Percentiles rank a stretch among this genome's conserved stretches.
Evolutionary conservation across 2,113 vertebrate genomes (phyloP).

Genomic region (Peromyscus polionotus): DNA sequence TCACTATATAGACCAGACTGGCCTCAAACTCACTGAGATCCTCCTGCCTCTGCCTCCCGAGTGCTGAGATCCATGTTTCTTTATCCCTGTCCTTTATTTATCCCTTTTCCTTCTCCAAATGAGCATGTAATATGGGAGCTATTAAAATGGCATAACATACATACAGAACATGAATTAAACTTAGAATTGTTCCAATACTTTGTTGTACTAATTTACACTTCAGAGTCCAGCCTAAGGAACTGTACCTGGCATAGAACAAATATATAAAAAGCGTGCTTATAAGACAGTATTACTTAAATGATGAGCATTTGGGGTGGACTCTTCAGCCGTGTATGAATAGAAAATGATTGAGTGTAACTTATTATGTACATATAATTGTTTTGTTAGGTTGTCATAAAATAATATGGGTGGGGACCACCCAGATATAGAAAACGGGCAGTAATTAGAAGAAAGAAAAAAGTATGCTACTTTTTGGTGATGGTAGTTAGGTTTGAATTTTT

Average conservation of each 20-base stretch:
- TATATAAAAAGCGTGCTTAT: neutral
- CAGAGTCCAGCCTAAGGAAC: neutral
- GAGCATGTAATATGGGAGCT: neutral
- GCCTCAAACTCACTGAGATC: neutral
- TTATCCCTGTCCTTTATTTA: neutral
- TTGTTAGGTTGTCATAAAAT: constrained; percentile 29
- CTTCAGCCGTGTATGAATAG: neutral
- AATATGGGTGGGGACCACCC: neutral
- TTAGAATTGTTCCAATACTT: constrained; percentile 16
- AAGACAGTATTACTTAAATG: neutral
- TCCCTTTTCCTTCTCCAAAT: neutral
- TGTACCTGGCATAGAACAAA: constrained; percentile 6
- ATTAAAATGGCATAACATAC: neutral
- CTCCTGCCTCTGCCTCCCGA: neutral
- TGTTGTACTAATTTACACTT: neutral
- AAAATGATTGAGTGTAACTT: constrained; percentile 10
- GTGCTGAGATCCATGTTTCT: neutral
- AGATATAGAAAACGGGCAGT: neutral
- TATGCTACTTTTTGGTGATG: neutral
- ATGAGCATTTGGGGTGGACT: neutral
- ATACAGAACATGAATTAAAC: neutral
- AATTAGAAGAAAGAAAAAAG: constrained; percentile 36
- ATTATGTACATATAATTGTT: neutral
- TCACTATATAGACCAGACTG: neutral
- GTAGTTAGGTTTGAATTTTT: constrained; percentile 20